Evolutionary conservation across 23 tunicate genomes (phyloP).

Genomic region (Halocynthia aurantium): DNA sequence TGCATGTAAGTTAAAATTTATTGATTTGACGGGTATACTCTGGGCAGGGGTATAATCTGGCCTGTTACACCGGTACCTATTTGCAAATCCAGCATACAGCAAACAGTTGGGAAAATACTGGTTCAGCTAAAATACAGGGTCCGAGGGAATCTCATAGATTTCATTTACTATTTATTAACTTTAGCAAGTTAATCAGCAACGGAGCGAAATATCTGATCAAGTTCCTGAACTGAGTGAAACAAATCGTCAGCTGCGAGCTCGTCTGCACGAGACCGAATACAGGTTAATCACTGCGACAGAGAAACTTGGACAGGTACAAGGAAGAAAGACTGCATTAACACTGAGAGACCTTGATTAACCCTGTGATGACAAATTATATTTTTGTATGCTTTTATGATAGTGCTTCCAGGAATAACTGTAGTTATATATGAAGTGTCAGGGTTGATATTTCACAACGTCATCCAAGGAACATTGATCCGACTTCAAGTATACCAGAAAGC

Average conservation of each 20-base stretch:
- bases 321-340: constrained; percentile 21
- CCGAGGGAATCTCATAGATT: background rate
- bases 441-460: too few relatives aligned
- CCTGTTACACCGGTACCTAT: too few relatives aligned
- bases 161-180: background rate
- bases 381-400: background rate
- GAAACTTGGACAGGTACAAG: constrained; percentile 38
- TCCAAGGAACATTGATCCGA: too few relatives aligned
- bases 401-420: background rate
- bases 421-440: too few relatives aligned
- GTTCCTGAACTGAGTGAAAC: constrained; percentile 39
- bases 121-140: too few relatives aligned
- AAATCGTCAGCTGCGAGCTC: constrained; percentile 52
- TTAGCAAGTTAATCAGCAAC: constrained; percentile 3
- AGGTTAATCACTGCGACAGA: constrained; percentile 43
- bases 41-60: too few relatives aligned
- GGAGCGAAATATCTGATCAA: constrained; percentile 3
- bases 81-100: too few relatives aligned
- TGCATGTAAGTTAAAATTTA: too few relatives aligned
- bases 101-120: too few relatives aligned
- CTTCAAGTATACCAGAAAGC: too few relatives aligned
- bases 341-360: constrained; percentile 28
- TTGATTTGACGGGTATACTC: too few relatives aligned
- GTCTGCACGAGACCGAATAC: constrained; percentile 60
- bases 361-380: background rate